phyloP scores from a whole-genome alignment of 2,888 invertebrate genomes.

The Agrotis exclamationis region DNA sequence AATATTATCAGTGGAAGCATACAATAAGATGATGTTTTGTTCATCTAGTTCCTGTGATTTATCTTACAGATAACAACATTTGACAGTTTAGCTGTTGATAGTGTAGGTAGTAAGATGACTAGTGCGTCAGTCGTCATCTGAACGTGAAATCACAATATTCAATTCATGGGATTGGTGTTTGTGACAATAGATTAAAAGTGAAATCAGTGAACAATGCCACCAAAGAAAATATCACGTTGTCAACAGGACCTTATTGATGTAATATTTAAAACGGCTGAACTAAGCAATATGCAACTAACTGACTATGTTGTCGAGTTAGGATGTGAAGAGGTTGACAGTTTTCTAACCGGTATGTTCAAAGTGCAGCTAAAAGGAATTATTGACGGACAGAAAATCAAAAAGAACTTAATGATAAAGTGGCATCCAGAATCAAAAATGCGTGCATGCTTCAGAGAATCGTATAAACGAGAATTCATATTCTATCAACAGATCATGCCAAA shows the following conservation, averaged over 20 bases:
- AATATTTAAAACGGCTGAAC: slow-evolving; percentile 75
- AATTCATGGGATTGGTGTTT: slow-evolving; percentile 39
- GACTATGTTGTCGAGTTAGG: slow-evolving; percentile 73
- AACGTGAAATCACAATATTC: slow-evolving; percentile 29
- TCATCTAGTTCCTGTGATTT: slow-evolving; percentile 40
- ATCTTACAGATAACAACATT: slow-evolving; percentile 46
- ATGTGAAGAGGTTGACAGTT: slow-evolving; percentile 78
- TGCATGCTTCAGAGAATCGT: slow-evolving; percentile 74
- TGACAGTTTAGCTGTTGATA: slow-evolving; percentile 51
- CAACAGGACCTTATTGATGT: slow-evolving; percentile 76
- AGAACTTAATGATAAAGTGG: slow-evolving; percentile 76
- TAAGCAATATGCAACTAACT: slow-evolving; percentile 69
- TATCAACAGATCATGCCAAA: slow-evolving; percentile 72
- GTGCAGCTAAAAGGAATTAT: slow-evolving; percentile 74
- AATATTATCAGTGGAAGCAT: slow-evolving; percentile 16
- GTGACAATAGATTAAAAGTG: slow-evolving; percentile 43
- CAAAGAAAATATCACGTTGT: slow-evolving; percentile 77
- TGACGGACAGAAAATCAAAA: slow-evolving; percentile 75
- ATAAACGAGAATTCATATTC: slow-evolving; percentile 77
- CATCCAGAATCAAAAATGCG: slow-evolving; percentile 75
- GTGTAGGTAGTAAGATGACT: slow-evolving; percentile 38
- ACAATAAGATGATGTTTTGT: slow-evolving; percentile 20
- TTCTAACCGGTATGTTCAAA: slow-evolving; percentile 72
- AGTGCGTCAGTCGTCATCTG: slow-evolving; percentile 31
- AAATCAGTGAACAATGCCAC: slow-evolving; percentile 73